phyloP scores from a whole-genome alignment of 2,113 vertebrate species.

The Trogon surrucura region DNA sequence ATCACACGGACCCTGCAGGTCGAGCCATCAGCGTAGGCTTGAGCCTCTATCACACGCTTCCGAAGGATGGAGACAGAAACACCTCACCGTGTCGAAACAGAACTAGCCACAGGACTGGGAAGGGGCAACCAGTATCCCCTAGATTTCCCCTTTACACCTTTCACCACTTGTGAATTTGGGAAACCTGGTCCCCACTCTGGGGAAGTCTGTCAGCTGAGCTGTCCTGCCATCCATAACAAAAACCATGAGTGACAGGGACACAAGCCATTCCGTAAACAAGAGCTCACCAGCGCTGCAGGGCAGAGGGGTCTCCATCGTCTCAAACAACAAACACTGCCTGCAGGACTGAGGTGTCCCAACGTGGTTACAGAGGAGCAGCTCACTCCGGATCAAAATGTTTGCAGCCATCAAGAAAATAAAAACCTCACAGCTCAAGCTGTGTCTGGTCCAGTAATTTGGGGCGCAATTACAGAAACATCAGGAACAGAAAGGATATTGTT shows the following conservation, averaged over 20 bases:
- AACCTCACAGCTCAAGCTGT: background rate
- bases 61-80: background rate
- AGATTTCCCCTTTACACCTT: background rate
- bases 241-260: fast-evolving
- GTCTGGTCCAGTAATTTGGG: background rate
- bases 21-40: fast-evolving
- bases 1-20: fast-evolving
- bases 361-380: fast-evolving
- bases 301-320: background rate
- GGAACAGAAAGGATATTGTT: background rate
- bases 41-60: background rate
- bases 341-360: background rate
- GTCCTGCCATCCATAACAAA: background rate
- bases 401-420: background rate
- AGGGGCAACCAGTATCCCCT: background rate
- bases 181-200: background rate
- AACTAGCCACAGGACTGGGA: fast-evolving
- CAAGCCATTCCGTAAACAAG: too few species aligned
- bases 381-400: too few species aligned
- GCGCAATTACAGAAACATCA: background rate
- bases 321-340: fast-evolving
- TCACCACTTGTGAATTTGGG: background rate
- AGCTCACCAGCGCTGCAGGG: fast-evolving
- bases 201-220: background rate
- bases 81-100: fast-evolving